Evolutionary conservation across 2,113 vertebrate species (phyloP).

Genomic region (Setophaga petechia): DNA sequence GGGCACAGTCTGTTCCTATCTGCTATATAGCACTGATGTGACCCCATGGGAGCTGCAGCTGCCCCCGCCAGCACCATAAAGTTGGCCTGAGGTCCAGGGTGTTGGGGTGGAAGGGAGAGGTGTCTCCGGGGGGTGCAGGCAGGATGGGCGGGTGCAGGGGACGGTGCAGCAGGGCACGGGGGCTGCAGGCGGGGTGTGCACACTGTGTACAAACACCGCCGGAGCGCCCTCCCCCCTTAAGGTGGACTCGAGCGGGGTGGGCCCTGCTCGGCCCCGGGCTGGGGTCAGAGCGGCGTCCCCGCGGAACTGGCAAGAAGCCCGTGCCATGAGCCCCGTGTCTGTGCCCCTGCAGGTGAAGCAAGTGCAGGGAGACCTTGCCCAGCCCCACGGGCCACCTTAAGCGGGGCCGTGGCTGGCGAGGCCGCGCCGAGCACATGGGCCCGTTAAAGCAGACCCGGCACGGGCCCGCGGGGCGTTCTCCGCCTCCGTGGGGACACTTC

Average conservation of each 20-base stretch:
- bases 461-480: not conserved
- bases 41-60: not conserved
- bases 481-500: not conserved
- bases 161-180: too few relatives aligned
- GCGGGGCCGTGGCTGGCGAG: not conserved
- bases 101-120: too few relatives aligned
- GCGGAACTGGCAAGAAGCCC: rapidly evolving
- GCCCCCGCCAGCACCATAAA: rapidly evolving
- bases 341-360: not conserved
- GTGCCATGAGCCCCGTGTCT: rapidly evolving
- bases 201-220: constrained; percentile 75
- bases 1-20: not conserved
- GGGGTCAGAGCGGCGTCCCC: not conserved
- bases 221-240: constrained; percentile 54
- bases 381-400: constrained; percentile 71
- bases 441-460: constrained; percentile 41
- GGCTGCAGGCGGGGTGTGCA: not conserved
- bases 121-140: not conserved
- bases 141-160: too few relatives aligned
- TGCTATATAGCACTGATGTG: not conserved
- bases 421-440: constrained; percentile 54
- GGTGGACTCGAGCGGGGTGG: constrained; percentile 57
- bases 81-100: not conserved
- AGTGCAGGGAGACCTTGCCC: not conserved
- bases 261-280: not conserved